Evolutionary conservation across 1,140 invertebrate species (phyloP), one percentile per base, ranked within the genome.

Genomic region (Sycobia sp.): DNA sequence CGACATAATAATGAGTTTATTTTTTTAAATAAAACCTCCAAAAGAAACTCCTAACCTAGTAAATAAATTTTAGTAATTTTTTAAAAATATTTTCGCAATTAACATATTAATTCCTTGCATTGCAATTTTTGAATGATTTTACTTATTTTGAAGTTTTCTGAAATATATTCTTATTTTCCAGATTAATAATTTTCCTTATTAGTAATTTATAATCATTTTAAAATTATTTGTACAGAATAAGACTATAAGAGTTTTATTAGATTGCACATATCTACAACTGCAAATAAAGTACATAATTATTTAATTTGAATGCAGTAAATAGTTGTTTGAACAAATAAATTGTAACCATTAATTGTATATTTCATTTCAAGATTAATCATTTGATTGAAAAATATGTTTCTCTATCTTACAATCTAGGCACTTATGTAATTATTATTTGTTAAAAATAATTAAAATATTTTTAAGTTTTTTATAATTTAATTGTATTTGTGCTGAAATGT

Each of bases 11-110:
- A 18, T 20, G 16, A 44, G 51, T 51, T 63, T 43, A 63, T 57
- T 63, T 57, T 63, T 57, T 50, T 57, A 50, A 50, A 41, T 57
- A 63, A 57, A 57, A 63, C 29, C 57, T 50, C 20, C 50, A 56
- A 63, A 57, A 29, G 29, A 54, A 54, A 62, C 18, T 4, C n/a
- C 38, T 61, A 11, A 47, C 39, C 10, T 39, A 9, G 13, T 34
- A 27, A 56, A 50, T 41, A 18, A 39, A 11, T 8, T 50, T 62
- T 32, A 22, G 9, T 18, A 16, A 39, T 56, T 49, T 32, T 50
- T 32, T 41, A 41, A 13, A 46, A 14, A n/a, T 55, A 5, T 29
- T 46, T 39, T 4, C 23, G 22, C 32, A 38, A 8, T 49, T 25
- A n/a, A 25, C 7, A 46, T 49, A 50, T 32, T 32, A n/a, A 36